Conservation (phyloP, 2,797 vertebrate species). For the Oryzias sinensis region DNA sequence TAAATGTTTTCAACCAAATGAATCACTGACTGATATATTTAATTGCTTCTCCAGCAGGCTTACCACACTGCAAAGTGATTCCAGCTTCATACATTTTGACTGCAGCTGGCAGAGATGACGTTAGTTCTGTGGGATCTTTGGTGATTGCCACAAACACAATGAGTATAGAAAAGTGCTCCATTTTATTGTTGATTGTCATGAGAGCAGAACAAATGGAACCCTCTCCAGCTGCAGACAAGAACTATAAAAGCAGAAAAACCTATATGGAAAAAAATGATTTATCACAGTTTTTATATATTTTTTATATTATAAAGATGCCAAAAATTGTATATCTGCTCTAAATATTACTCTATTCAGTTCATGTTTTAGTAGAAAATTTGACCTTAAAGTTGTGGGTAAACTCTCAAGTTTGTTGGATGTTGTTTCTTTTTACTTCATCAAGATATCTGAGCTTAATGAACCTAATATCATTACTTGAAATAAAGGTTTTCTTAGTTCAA, state of each 20-base stretch:
- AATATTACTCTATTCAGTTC: no score
- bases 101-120: background rate
- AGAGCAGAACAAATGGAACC: background rate
- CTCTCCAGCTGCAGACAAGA: constrained; percentile 1
- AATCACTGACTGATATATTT: background rate
- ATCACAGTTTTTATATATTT: no score
- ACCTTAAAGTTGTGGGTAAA: no score
- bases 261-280: no score
- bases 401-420: no score
- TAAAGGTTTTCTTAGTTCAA: no score
- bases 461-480: no score
- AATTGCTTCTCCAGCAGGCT: background rate
- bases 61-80: background rate
- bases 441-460: no score
- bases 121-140: background rate
- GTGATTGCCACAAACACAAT: background rate
- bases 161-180: background rate
- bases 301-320: no score
- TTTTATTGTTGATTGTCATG: background rate
- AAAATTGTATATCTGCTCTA: no score
- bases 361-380: no score
- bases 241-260: background rate
- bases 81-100: background rate
- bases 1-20: background rate
- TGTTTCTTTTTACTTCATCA: no score